Conservation (phyloP, 2,797 vertebrate species). For the Acanthiza pusilla region DNA sequence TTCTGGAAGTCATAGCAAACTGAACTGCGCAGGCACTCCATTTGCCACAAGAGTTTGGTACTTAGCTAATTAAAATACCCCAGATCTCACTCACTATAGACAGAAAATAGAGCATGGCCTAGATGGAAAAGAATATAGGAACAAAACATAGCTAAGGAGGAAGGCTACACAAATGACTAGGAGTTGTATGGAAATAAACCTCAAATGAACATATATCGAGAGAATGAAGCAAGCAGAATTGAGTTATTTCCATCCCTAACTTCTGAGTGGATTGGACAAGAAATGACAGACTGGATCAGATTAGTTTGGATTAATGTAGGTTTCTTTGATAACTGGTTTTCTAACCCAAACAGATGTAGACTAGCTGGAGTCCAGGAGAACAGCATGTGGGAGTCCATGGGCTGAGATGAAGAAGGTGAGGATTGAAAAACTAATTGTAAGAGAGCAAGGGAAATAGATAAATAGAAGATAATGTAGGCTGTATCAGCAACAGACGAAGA, state of each 20-base stretch:
- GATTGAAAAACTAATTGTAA: neutral
- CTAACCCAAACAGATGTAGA: neutral
- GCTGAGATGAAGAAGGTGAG: neutral
- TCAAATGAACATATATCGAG: neutral
- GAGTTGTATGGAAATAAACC: neutral
- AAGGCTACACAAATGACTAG: neutral
- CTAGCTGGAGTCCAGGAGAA: neutral
- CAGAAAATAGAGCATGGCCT: neutral
- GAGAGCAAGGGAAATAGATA: neutral
- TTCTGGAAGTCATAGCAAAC: neutral
- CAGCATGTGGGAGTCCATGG: neutral
- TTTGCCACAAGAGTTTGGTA: neutral
- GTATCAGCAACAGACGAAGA: neutral
- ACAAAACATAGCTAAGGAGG: neutral
- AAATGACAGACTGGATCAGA: neutral
- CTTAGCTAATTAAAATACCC: neutral
- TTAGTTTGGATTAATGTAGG: neutral
- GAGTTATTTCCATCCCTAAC: neutral
- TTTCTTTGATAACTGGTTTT: neutral
- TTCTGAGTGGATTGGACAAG: neutral
- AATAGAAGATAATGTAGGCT: neutral
- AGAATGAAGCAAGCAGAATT: neutral
- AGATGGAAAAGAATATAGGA: neutral
- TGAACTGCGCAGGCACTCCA: neutral
- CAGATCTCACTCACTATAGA: neutral